phyloP scores from a whole-genome alignment of 2,113 vertebrate species.

The Synchiropus splendidus region DNA sequence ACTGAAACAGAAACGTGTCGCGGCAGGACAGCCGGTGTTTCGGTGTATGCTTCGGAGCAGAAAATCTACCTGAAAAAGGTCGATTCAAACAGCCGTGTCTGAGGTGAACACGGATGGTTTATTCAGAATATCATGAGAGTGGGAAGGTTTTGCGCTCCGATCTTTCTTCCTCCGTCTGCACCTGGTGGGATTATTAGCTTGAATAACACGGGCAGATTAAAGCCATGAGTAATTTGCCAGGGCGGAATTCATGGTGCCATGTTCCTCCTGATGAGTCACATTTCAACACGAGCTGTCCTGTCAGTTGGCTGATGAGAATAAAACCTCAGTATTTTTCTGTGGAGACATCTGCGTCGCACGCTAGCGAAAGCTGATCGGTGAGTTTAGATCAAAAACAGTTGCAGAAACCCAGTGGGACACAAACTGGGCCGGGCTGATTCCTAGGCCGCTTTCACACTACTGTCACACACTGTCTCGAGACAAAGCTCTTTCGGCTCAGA shows the following conservation, averaged over 20 bases:
- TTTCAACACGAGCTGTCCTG: conserved; percentile 45
- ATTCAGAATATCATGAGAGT: too few species aligned
- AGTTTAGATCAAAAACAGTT: conserved; percentile 20
- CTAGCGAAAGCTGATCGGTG: conserved; percentile 16
- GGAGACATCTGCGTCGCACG: conserved; percentile 7
- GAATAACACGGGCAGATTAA: conserved; percentile 9
- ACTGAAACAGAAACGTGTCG: conserved; percentile 20
- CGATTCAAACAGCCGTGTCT: too few species aligned
- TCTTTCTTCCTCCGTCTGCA: conserved; percentile 14
- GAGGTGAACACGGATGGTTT: too few species aligned
- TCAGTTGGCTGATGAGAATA: conserved; percentile 27
- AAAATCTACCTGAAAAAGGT: too few species aligned
- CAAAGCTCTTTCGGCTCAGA: too few species aligned
- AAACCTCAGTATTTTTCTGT: too few species aligned
- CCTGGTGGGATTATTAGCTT: conserved; percentile 16
- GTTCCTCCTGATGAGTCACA: conserved; percentile 44
- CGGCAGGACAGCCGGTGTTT: conserved; percentile 24
- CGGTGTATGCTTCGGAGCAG: conserved; percentile 5
- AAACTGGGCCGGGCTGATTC: conserved; percentile 4
- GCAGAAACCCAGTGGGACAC: conserved; percentile 12
- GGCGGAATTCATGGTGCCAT: conserved; percentile 19
- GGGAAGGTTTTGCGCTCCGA: background rate
- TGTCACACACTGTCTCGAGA: too few species aligned
- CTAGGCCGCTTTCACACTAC: too few species aligned
- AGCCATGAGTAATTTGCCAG: conserved; percentile 17